Base-by-base conservation (phyloP, 2,888 invertebrate genomes). In the Temnothorax rugatulus region DNA sequence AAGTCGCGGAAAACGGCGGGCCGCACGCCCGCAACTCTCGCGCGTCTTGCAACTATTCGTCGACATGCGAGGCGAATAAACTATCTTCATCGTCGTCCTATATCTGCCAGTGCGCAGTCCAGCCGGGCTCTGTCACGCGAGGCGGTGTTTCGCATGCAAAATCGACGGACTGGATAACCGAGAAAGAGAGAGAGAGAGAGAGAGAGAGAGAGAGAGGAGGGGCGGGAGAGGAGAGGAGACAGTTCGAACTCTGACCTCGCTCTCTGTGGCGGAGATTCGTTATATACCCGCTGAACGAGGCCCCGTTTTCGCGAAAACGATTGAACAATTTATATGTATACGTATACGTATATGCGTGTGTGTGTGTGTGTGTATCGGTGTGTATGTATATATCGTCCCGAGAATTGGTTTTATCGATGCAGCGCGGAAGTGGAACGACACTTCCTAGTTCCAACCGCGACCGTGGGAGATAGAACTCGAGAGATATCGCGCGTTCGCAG, bases 41-140 rank as follows among this genome's bases (percentile, higher is more conserved):
- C 47, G 47, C 75, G 50, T 9, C 34, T 15, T 15, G 71, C 75
- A 57, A 61, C 77, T 69, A 73, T 34, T 57, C 52, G 69, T 44
- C 63, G 79, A 41, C 71, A 71, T 52, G 86, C 84, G 77, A 86
- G 52, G 75, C 71, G 74, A 82, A 83, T 84, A 86, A 81, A 88
- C 74, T 84, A 86, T 81, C 81, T 86, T 86, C 83, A 83, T 87
- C 87, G 59, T 59, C 74, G 85, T 74, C 84, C 87, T 88, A 87
- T 84, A 87, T 89, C 81, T 66, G 86, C 59, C 75, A 54, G 82
- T 47, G 52, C 76, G 63, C 54, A 71, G 77, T 79, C 83, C 84
- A 73, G 79, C 15, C 74, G 77, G 52, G 44, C 25, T 73, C 77
- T 84, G 84, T 85, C 84, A 68, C 73, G 86, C 75, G 64, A 83